Evolutionary conservation across 2,888 invertebrate species (phyloP).

Genomic region (Lydus trimaculatus): DNA sequence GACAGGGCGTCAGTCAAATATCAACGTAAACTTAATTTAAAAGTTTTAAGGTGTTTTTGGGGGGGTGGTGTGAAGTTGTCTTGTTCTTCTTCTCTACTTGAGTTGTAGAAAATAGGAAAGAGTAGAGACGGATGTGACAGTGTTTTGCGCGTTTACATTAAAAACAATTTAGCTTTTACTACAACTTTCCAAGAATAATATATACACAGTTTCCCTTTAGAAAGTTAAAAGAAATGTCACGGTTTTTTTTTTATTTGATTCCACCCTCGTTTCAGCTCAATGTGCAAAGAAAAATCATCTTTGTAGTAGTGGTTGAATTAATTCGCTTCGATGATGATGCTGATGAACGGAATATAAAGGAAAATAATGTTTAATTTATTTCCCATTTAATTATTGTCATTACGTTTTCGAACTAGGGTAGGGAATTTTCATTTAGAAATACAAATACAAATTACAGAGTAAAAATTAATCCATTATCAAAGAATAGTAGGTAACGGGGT

Average conservation of each 20-base stretch:
- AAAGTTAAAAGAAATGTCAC: neutral
- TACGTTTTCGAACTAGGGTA: neutral
- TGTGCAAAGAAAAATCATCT: neutral
- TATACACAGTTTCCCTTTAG: neutral
- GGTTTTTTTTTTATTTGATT: neutral
- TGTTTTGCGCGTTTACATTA: constrained; percentile 33
- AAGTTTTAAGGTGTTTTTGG: constrained; percentile 43
- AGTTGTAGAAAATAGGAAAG: neutral
- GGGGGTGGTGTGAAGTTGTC: constrained; percentile 8
- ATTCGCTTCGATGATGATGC: constrained; percentile 3
- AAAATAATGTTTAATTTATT: constrained; percentile 13
- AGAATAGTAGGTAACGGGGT: neutral
- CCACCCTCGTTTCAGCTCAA: neutral
- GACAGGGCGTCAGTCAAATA: constrained; percentile 50
- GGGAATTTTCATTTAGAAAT: neutral
- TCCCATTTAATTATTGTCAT: constrained; percentile 19
- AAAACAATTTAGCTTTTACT: constrained; percentile 37
- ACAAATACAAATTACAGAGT: constrained; percentile 18
- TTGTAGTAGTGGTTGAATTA: neutral
- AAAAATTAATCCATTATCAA: constrained; percentile 24
- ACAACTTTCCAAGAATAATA: constrained; percentile 17
- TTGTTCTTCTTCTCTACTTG: neutral
- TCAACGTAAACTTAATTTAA: constrained; percentile 49
- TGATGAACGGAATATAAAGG: neutral
- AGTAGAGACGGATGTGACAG: constrained; percentile 28